Base-by-base conservation (phyloP, 2,888 invertebrate genomes). In the Glyphotaelius pellucidus region DNA sequence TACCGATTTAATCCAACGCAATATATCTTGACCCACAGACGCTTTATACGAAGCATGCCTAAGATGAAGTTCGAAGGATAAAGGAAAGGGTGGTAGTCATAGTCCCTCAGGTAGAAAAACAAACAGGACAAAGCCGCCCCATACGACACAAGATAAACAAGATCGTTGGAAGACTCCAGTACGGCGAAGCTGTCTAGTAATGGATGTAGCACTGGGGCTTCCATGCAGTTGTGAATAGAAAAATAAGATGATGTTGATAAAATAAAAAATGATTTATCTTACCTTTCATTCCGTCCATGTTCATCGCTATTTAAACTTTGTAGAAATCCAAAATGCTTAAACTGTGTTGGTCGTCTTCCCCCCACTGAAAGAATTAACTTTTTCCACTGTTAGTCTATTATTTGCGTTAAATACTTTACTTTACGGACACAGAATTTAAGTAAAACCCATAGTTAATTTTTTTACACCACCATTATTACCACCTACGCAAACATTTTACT, bases 221-320 rank as follows among this genome's bases (percentile, higher is more conserved):
- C 4, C 25, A n/a, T n/a, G 25, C 25, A 25, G 25, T 4, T n/a
- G 25, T 25, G 7, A 67, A 67, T 67, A 67, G 25, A 25, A 67
- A 67, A 67, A 7, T 25, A n/a, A 7, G 67, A 7, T 67, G 25
- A 9, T 67, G 19, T 19, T 67, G 67, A 67, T 25, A 9, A 67
- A n/a, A 67, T 4, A 83, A 35, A 35, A 83, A 83, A 35, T 7
- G 7, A 35, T 14, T 47, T 47, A 47, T 47, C 35, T 83, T 35
- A 83, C 83, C 83, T 83, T 83, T 83, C 83, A 83, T 83, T 83
- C 83, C 83, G 83, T 83, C 83, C 83, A 83, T 83, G 5, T 83
- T 83, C 15, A 4, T 35, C 3, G 35, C 3, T 35, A 12, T 83
- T 83, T 83, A 32, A 35, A 32, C 19, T 19, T 35, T 83, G 83